Evolutionary conservation across 2,797 vertebrate genomes (phyloP), one percentile per base, ranked within the genome.

Genomic region (Epinephelus awoara): DNA sequence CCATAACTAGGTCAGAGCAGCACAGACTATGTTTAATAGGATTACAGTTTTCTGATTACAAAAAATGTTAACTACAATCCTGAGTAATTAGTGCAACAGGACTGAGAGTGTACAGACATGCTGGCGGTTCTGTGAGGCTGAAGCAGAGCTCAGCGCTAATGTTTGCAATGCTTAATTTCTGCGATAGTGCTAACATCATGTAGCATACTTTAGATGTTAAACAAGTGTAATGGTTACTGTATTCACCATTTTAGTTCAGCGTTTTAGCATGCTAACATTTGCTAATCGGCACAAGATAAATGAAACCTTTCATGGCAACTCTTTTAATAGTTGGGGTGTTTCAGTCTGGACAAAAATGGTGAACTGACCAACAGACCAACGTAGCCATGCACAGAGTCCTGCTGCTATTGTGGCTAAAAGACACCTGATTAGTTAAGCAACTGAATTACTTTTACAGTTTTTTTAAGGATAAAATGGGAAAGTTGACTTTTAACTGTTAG

Each of bases 41-140:
- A 61, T 61, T 52, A 34, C 55, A 47, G 19, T 61, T 52, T 65
- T 18, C 2, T 61, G 4, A n/a, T 51, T 13, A n/a, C 6, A 59
- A 56, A 57, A 50, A 13, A 25, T n/a, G 13, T 8, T 15, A 38
- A 62, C 17, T 7, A n/a, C 34, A 52, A 67, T 51, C 23, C 64
- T 44, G 14, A 67, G 46, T 34, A 68, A 67, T 67, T 46, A 51
- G 14, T 64, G 51, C 23, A 40, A 65, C 46, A 52, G n/a, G 34
- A 34, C 34, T 66, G 19, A 29, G 27, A 29, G 27, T 29, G 1
- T 55, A 9, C 15, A 27, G 58, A 27, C 7, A 63, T 11, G 38
- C 58, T 63, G 56, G 15, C 27, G 5, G 27, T 29, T 29, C 27
- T 40, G 8, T 40, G 19, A 13, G 3, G 47, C 49, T 50, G 19